Evolutionary conservation across 2,797 vertebrate species (phyloP).

Genomic region (Halcyon badia): DNA sequence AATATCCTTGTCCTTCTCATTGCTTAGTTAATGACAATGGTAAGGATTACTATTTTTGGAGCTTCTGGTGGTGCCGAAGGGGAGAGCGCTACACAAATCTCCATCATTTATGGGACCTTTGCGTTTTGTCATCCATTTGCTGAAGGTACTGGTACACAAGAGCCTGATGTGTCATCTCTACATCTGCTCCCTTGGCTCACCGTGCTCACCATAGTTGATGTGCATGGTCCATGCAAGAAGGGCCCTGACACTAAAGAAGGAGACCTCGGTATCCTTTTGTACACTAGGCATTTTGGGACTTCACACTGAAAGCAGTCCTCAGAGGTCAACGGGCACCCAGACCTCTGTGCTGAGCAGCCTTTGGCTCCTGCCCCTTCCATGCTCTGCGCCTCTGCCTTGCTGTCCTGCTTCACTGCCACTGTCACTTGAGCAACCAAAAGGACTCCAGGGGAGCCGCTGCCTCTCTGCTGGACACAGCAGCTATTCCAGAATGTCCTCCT

Average conservation of each 20-base stretch:
- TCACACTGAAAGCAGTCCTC: neutral
- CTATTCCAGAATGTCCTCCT: neutral
- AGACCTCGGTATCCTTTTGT: neutral
- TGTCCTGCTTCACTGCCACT: neutral
- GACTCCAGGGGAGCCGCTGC: neutral
- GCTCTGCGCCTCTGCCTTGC: neutral
- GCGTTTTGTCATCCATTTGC: neutral
- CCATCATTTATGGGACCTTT: fast-evolving
- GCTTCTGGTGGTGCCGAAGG: neutral
- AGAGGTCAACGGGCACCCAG: neutral
- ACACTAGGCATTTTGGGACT: neutral
- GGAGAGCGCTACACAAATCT: neutral
- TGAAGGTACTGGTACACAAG: neutral
- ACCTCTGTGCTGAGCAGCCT: neutral
- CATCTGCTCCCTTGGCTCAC: neutral
- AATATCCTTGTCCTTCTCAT: neutral
- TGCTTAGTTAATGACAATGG: neutral
- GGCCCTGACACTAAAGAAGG: neutral
- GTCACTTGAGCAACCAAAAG: neutral
- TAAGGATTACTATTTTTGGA: neutral
- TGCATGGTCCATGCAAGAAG: neutral
- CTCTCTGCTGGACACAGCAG: neutral
- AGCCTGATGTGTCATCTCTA: neutral
- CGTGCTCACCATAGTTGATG: fast-evolving
- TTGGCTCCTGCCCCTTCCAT: neutral